Percentiles rank a stretch among this genome's conserved stretches.
phyloP scores from a whole-genome alignment of 2,797 vertebrate species.

The Danio tinwini region DNA sequence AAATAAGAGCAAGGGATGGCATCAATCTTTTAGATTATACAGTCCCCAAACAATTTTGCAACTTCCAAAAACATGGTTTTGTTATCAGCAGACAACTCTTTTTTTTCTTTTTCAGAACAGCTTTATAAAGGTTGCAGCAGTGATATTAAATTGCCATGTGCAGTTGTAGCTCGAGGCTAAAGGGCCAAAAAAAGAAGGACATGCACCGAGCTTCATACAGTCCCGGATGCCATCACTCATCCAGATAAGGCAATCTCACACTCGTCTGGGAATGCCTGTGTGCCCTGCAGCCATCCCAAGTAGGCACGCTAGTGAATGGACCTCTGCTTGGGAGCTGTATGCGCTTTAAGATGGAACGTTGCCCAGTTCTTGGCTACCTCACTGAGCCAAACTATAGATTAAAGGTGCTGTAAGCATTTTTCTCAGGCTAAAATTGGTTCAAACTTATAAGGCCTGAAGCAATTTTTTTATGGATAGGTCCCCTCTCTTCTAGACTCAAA shows the following conservation, averaged over 20 bases:
- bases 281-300: conserved; percentile 61
- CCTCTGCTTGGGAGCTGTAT: neutral
- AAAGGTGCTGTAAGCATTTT: neutral
- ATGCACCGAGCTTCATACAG: conserved; percentile 50
- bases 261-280: conserved; percentile 60
- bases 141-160: conserved; percentile 53
- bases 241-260: conserved; percentile 53
- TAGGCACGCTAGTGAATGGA: conserved; percentile 26
- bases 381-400: conserved; percentile 18
- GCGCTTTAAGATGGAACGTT: conserved; percentile 54
- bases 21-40: conserved; percentile 70
- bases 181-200: conserved; percentile 56
- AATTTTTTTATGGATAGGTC: neutral
- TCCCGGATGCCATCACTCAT: conserved; percentile 54
- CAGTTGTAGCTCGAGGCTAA: conserved; percentile 53
- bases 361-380: conserved; percentile 64
- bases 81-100: conserved; percentile 60
- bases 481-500: too few relatives aligned
- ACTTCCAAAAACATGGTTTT: conserved; percentile 64
- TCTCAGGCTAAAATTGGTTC: neutral
- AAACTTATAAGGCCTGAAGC: neutral
- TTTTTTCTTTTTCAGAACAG: conserved; percentile 46
- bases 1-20: conserved; percentile 61
- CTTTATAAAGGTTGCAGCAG: conserved; percentile 55
- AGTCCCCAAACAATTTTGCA: conserved; percentile 55